A percentile compares a stretch with the other conserved stretches of the same genome.
Conservation (phyloP, 2,797 vertebrate genomes). For the Rallus crepitans region DNA sequence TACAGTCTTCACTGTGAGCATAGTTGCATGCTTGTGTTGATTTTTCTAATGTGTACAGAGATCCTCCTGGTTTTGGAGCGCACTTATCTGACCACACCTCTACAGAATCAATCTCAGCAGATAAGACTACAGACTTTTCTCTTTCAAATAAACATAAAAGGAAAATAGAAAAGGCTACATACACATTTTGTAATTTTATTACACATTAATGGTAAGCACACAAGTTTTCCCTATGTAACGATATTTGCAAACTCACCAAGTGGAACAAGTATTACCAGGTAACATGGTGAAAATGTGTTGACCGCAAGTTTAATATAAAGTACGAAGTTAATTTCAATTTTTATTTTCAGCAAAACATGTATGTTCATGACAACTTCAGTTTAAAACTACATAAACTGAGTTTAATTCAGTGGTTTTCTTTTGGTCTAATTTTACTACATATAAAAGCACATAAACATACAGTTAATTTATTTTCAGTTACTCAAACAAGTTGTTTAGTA, state of each 20-base stretch:
- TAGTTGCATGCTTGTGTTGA: neutral
- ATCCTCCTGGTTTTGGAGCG: neutral
- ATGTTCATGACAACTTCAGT: neutral
- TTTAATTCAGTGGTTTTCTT: neutral
- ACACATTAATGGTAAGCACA: neutral
- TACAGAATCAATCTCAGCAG: neutral
- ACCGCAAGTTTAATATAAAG: neutral
- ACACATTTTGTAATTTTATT: neutral
- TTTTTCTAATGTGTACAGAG: neutral
- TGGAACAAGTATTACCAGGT: neutral
- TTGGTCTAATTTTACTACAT: neutral
- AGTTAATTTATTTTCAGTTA: neutral
- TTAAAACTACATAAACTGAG: neutral
- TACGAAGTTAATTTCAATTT: neutral
- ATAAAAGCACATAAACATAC: neutral
- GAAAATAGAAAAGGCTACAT: neutral
- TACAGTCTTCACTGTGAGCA: neutral
- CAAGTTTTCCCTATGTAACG: neutral
- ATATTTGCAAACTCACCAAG: neutral
- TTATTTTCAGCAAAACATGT: neutral
- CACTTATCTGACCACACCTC: neutral
- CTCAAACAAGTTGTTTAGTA: neutral
- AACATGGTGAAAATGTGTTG: neutral
- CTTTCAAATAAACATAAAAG: neutral
- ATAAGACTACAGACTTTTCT: neutral